Evolutionary conservation across 2,113 vertebrate genomes (phyloP).

Genomic region (Lynx canadensis): DNA sequence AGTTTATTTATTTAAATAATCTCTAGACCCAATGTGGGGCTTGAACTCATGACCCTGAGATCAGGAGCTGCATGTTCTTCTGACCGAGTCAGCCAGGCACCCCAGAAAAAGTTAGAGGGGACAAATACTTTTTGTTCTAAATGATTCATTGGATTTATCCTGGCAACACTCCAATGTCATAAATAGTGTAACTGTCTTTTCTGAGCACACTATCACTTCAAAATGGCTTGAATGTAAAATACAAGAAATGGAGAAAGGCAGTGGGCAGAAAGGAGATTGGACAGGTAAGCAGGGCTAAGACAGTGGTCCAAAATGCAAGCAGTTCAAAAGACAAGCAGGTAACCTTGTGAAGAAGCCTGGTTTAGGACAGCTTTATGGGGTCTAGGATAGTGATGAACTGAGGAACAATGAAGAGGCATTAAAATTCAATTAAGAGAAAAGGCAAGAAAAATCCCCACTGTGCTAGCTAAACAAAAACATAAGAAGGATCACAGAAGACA

Average conservation of each 20-base stretch:
- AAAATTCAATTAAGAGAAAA: neutral
- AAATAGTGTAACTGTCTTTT: neutral
- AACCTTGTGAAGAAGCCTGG: neutral
- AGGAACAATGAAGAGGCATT: neutral
- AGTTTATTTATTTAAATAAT: neutral
- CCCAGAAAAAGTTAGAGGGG: neutral
- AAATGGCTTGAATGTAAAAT: neutral
- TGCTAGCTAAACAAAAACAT: neutral
- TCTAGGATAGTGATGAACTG: neutral
- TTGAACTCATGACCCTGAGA: neutral
- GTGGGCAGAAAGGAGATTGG: neutral
- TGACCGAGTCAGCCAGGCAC: neutral
- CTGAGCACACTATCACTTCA: neutral
- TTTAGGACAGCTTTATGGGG: neutral
- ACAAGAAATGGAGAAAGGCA: neutral
- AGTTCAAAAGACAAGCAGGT: neutral
- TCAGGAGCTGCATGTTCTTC: neutral
- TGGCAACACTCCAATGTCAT: neutral
- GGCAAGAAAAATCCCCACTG: neutral
- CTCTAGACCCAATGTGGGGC: neutral
- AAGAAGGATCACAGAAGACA: neutral
- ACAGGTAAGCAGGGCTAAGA: neutral
- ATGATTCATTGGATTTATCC: constrained; percentile 41
- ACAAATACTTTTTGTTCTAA: neutral
- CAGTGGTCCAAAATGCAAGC: neutral